Percentiles rank a stretch among this genome's conserved stretches.
These are phyloP conservation scores for Eutolmus rufibarbis DNA, from an alignment of 2,888 invertebrate species.

Conservation along the genomic window DNA sequence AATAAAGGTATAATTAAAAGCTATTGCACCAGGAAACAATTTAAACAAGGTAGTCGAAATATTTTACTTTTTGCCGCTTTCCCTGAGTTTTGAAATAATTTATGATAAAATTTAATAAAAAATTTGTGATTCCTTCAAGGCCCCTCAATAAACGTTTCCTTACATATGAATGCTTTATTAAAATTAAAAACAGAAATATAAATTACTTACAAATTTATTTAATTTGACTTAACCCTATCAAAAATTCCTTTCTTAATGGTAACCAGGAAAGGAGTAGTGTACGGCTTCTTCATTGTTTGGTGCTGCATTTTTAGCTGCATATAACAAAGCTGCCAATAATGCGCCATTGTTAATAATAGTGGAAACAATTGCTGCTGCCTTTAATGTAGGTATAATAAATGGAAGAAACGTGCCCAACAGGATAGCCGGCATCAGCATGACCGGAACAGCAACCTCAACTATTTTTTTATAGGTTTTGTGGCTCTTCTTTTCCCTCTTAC, in stretches of 20 bases:
- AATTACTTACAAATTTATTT: neutral
- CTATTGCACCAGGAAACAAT: neutral
- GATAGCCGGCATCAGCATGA: slow-evolving; percentile 69
- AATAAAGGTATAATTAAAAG: neutral
- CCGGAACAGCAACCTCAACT: slow-evolving; percentile 65
- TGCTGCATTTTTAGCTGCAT: slow-evolving; percentile 58
- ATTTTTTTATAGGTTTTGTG: slow-evolving; percentile 53
- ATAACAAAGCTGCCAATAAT: slow-evolving; percentile 66
- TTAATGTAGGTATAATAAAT: slow-evolving; percentile 72
- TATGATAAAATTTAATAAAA: too few species aligned
- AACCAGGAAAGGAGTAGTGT: slow-evolving; percentile 53
- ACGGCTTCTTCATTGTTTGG: slow-evolving; percentile 56
- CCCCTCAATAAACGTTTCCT: neutral
- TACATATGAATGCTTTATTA: neutral
- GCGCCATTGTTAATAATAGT: slow-evolving; percentile 74
- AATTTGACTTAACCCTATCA: neutral
- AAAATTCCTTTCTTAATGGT: slow-evolving; percentile 48
- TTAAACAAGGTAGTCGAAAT: neutral
- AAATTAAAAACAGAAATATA: neutral
- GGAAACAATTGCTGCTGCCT: slow-evolving; percentile 70
- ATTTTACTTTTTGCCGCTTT: neutral
- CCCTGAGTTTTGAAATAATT: too few species aligned
- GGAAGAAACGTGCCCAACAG: slow-evolving; percentile 73
- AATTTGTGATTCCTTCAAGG: too few species aligned
- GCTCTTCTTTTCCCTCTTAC: slow-evolving; percentile 42